phyloP scores from a whole-genome alignment of 1,140 invertebrate genomes.

The Drosophila truncata region DNA sequence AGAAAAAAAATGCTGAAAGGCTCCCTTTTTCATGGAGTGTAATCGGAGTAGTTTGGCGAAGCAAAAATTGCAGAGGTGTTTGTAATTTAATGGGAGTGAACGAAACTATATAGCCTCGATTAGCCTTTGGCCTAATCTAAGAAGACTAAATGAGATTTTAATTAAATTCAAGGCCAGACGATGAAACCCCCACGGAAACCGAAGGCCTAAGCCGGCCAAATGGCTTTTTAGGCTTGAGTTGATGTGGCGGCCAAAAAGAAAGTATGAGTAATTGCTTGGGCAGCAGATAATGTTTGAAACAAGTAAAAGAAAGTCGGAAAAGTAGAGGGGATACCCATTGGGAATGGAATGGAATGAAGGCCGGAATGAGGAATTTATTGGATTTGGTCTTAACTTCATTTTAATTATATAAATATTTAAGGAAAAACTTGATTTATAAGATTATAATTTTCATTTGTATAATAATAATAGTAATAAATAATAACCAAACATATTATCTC shows the following conservation, averaged over 20 bases:
- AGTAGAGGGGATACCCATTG: not conserved
- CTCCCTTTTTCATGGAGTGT: conserved; percentile 12
- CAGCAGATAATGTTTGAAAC: conserved; percentile 27
- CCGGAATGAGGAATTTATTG: not conserved
- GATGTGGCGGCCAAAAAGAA: conserved; percentile 24
- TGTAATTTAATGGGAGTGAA: conserved; percentile 5
- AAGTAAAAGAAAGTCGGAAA: not conserved
- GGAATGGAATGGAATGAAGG: not conserved
- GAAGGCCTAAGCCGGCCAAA: conserved; percentile 16
- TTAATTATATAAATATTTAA: not conserved
- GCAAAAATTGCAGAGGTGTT: not conserved
- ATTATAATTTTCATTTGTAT: not conserved
- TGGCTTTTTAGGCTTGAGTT: conserved; percentile 53
- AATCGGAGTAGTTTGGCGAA: conserved; percentile 18
- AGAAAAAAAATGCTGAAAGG: conserved; percentile 35
- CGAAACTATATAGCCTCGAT: conserved; percentile 32
- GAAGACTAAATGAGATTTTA: conserved; percentile 68
- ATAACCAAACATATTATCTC: not conserved
- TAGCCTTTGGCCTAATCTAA: conserved; percentile 52
- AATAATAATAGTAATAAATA: not conserved
- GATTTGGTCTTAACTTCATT: not conserved
- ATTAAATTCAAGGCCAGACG: conserved; percentile 76
- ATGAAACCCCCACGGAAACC: conserved; percentile 29
- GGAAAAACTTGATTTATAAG: too few relatives aligned
- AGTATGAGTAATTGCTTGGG: conserved; percentile 48